Conservation (phyloP, 2,113 vertebrate species). For the Callionymus lyra region DNA sequence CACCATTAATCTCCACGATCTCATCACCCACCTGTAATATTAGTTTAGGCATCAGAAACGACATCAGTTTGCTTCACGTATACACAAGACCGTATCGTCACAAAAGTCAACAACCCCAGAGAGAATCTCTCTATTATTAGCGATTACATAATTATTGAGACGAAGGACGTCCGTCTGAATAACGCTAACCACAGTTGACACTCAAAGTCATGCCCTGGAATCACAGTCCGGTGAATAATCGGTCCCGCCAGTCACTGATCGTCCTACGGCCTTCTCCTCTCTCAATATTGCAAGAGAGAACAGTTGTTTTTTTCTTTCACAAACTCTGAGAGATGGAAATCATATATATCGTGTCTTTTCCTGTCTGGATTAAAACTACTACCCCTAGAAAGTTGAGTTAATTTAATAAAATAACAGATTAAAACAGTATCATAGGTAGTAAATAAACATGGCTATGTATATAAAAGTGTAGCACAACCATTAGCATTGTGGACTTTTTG, state of each 20-base stretch:
- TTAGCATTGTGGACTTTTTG: too few species aligned
- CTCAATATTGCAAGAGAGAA: conserved; percentile 1
- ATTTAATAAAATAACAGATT: too few species aligned
- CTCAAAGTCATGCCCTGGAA: conserved; percentile 47
- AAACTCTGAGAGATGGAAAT: background rate
- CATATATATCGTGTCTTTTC: too few species aligned
- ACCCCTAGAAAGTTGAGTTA: too few species aligned
- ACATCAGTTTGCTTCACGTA: too few species aligned
- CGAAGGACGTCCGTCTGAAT: conserved; percentile 28
- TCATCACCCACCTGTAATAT: conserved; percentile 87
- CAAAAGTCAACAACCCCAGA: conserved; percentile 5
- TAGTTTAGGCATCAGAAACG: too few species aligned
- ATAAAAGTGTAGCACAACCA: too few species aligned
- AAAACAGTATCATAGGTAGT: too few species aligned
- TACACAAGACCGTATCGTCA: too few species aligned
- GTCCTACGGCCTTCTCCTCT: conserved; percentile 1
- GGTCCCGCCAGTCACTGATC: conserved; percentile 17
- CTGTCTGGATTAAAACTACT: too few species aligned
- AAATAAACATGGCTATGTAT: too few species aligned
- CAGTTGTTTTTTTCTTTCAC: conserved; percentile 2
- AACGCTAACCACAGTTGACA: conserved; percentile 51
- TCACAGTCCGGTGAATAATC: conserved; percentile 24
- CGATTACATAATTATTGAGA: conserved; percentile 32
- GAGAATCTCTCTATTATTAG: conserved; percentile 30
- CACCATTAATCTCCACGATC: conserved; percentile 96